A percentile compares a stretch with the other conserved stretches of the same genome.
phyloP scores from a whole-genome alignment of 2,113 vertebrate species.

The Brachyhypopomus occidentalis region DNA sequence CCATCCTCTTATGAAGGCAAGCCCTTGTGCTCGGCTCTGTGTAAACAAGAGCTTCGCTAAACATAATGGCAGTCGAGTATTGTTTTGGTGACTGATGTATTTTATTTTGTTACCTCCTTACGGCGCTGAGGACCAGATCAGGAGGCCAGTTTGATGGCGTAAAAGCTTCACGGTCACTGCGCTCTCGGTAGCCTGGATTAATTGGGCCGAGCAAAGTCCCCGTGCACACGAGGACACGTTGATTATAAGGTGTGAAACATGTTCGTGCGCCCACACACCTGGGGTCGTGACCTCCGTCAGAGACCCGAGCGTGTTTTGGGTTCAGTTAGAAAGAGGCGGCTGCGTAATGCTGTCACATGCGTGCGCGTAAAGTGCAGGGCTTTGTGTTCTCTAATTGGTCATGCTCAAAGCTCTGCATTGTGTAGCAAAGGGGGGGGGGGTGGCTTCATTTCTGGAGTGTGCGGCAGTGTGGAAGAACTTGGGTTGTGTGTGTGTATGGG shows the following conservation, averaged over 20 bases:
- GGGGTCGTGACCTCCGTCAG: neutral
- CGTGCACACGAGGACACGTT: conserved; percentile 8
- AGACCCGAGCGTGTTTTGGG: neutral
- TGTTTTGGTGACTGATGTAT: neutral
- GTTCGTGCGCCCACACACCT: neutral
- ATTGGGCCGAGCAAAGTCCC: conserved; percentile 17
- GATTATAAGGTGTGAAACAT: conserved; percentile 7
- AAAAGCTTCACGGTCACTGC: neutral
- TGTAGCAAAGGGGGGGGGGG: neutral
- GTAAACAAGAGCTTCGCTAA: conserved; percentile 8
- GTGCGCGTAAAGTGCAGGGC: neutral
- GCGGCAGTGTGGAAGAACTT: too few species aligned
- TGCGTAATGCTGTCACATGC: neutral
- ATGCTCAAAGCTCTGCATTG: neutral
- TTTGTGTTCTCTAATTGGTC: neutral
- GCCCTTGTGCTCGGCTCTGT: neutral
- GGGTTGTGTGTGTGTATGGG: too few species aligned
- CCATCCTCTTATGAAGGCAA: neutral
- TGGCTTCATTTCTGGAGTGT: too few species aligned
- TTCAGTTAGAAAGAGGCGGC: neutral
- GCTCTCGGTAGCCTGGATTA: conserved; percentile 25
- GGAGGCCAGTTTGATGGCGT: neutral
- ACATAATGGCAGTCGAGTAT: neutral
- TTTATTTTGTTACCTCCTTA: neutral
- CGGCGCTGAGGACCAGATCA: neutral